Conservation (phyloP, 2,113 vertebrate species). For the Ancistrus triradiatus region DNA sequence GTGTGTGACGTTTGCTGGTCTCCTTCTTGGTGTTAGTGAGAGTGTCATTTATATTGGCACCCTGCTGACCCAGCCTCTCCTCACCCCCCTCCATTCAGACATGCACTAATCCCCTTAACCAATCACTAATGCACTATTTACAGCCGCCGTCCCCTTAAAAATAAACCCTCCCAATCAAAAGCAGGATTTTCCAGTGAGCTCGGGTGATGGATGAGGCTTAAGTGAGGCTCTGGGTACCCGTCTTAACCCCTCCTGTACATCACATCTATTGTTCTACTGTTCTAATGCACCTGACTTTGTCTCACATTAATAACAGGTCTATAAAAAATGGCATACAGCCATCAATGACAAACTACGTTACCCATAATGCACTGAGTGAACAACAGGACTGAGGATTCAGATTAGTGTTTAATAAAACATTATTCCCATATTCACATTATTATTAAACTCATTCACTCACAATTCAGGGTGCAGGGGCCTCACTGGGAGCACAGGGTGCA, state of each 20-base stretch:
- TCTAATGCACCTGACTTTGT: too few species aligned
- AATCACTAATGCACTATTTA: conserved; percentile 59
- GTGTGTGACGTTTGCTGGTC: conserved; percentile 1
- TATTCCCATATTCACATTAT: too few species aligned
- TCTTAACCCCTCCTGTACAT: background rate
- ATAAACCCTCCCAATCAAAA: conserved; percentile 37
- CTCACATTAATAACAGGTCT: too few species aligned
- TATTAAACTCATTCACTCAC: too few species aligned
- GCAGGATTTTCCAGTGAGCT: background rate
- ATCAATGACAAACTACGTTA: too few species aligned
- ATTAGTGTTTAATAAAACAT: too few species aligned
- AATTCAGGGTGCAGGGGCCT: too few species aligned
- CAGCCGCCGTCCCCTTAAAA: conserved; percentile 56
- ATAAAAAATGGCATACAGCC: too few species aligned
- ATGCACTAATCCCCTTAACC: conserved; percentile 62
- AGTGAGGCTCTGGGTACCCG: background rate
- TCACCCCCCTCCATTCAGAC: conserved; percentile 39
- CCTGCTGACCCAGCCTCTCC: conserved; percentile 28
- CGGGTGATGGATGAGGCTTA: background rate
- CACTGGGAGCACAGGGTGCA: too few species aligned
- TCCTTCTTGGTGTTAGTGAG: background rate
- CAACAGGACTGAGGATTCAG: too few species aligned
- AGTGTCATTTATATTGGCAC: conserved; percentile 57
- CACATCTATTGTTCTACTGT: too few species aligned
- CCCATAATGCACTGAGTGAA: too few species aligned